phyloP scores from a whole-genome alignment of 2,113 vertebrate genomes.

The Anseranas semipalmata region DNA sequence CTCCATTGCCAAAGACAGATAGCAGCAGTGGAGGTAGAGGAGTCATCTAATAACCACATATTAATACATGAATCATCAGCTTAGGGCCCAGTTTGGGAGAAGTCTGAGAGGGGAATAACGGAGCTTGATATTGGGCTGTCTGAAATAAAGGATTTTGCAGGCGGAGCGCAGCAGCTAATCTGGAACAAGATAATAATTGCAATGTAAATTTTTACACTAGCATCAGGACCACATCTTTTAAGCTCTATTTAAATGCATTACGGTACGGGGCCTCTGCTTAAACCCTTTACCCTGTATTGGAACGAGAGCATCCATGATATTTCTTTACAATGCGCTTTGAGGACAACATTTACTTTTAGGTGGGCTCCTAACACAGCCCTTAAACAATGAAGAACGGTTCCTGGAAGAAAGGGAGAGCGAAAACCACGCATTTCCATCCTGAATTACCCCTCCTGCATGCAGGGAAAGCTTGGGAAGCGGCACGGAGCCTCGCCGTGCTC shows the following conservation, averaged over 20 bases:
- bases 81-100: not conserved
- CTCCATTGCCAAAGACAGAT: not conserved
- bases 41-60: not conserved
- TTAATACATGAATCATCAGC: not conserved
- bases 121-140: not conserved
- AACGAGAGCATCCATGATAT: not conserved
- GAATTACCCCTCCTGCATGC: not conserved
- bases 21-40: not conserved
- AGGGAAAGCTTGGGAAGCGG: not conserved
- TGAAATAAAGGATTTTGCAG: not conserved
- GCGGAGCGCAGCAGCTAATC: not conserved
- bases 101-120: not conserved
- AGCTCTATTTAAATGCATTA: not conserved
- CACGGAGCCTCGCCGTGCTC: rapidly evolving
- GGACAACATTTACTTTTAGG: not conserved
- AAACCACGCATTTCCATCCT: not conserved
- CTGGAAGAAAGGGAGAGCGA: not conserved
- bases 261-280: rapidly evolving
- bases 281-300: not conserved
- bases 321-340: not conserved
- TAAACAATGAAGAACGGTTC: rapidly evolving
- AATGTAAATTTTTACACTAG: not conserved
- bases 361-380: not conserved
- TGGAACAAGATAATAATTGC: not conserved
- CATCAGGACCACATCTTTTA: not conserved